phyloP scores from a whole-genome alignment of 2,113 vertebrate species.

The Cathartes aura region DNA sequence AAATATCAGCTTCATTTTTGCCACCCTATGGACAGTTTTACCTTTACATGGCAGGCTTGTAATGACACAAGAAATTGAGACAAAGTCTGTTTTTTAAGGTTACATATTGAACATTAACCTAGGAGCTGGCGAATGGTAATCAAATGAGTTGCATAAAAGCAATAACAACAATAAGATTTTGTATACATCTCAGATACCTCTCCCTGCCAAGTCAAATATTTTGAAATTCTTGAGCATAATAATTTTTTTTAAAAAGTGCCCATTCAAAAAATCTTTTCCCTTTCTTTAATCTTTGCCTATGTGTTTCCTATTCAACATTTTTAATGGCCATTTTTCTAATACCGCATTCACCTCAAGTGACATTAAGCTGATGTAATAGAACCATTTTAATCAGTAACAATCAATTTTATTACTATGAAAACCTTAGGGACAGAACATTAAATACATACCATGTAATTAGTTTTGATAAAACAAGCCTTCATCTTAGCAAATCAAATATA shows the following conservation, averaged over 20 bases:
- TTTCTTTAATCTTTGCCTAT: neutral
- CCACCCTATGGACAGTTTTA: neutral
- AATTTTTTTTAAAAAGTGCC: neutral
- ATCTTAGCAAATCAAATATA: conserved; percentile 67
- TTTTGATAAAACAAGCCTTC: conserved; percentile 67
- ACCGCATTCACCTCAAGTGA: conserved; percentile 28
- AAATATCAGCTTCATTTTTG: neutral
- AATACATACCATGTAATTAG: conserved; percentile 71
- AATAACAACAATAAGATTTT: neutral
- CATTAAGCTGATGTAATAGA: conserved; percentile 68
- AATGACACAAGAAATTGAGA: neutral
- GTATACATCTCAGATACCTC: neutral
- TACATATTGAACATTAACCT: neutral
- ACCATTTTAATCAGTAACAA: conserved; percentile 72
- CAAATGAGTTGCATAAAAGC: neutral
- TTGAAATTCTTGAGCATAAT: neutral
- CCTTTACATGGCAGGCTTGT: neutral
- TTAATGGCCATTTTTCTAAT: conserved; percentile 38
- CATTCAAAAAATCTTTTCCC: neutral
- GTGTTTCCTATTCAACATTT: conserved; percentile 3
- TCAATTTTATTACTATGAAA: conserved; percentile 69
- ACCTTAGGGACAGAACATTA: conserved; percentile 67
- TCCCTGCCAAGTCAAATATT: neutral
- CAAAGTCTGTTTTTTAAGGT: neutral
- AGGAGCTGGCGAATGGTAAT: neutral